Evolutionary conservation across 2,888 invertebrate species (phyloP).

Genomic region (Mylabris sibirica): DNA sequence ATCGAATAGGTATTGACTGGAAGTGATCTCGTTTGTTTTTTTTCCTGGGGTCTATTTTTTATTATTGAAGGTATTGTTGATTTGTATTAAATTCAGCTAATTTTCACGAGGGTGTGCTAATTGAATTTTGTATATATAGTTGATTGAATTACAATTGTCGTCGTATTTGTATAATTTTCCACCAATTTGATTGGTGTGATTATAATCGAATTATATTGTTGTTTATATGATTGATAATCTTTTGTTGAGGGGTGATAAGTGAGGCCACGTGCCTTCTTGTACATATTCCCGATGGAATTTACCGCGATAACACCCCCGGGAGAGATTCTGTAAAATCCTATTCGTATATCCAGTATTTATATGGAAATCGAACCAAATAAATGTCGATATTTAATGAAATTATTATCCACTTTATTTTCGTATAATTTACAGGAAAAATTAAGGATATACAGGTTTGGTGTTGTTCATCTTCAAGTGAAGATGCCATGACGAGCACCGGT

Average conservation of each 20-base stretch:
- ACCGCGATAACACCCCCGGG: conserved; percentile 50
- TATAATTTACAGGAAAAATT: conserved; percentile 41
- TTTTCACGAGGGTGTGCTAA: not conserved
- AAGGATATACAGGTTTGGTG: conserved; percentile 45
- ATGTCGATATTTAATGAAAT: conserved; percentile 18
- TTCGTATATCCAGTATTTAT: not conserved
- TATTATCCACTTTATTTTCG: not conserved
- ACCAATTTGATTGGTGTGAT: conserved; percentile 23
- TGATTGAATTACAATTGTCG: conserved; percentile 1
- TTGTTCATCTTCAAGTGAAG: conserved; percentile 44
- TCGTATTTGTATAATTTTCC: conserved; percentile 22
- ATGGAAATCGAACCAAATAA: not conserved
- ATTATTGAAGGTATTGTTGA: conserved; percentile 1
- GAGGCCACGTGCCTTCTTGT: conserved; percentile 50
- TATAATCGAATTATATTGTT: conserved; percentile 55
- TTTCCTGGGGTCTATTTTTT: not conserved
- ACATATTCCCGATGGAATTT: conserved; percentile 36
- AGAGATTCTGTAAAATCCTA: conserved; percentile 26
- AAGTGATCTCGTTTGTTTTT: not conserved
- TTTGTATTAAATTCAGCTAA: not conserved
- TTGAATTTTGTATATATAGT: not conserved
- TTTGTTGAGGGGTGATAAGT: conserved; percentile 50
- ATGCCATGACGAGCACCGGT: conserved; percentile 50
- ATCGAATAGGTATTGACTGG: not conserved
- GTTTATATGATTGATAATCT: conserved; percentile 58